phyloP scores from a whole-genome alignment of 2,113 vertebrate species.

The Casuarius casuarius region DNA sequence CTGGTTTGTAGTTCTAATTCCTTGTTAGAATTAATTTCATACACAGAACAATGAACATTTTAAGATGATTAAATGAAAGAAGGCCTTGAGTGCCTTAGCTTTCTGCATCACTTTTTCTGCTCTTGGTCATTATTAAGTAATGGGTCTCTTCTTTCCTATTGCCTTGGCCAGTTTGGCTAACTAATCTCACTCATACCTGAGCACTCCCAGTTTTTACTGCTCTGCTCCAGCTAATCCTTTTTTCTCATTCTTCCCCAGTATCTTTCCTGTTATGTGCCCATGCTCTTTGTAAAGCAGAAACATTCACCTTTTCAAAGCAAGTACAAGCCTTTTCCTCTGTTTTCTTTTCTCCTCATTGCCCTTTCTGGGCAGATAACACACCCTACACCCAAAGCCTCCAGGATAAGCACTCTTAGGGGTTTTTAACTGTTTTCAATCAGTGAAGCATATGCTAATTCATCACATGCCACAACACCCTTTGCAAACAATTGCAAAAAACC shows the following conservation, averaged over 20 bases:
- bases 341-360: neutral
- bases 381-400: neutral
- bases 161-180: neutral
- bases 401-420: neutral
- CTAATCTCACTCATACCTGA: neutral
- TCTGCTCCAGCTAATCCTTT: neutral
- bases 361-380: neutral
- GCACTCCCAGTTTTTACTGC: neutral
- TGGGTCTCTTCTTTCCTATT: too few species aligned
- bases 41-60: neutral
- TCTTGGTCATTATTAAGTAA: neutral
- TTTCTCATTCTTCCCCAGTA: neutral
- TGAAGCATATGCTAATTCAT: neutral
- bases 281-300: neutral
- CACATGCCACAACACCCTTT: neutral
- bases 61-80: neutral
- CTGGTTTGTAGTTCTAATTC: neutral
- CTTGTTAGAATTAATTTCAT: neutral
- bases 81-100: neutral
- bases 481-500: neutral
- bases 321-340: neutral
- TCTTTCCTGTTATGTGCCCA: neutral
- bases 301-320: neutral
- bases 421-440: neutral
- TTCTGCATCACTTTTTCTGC: neutral